A percentile compares a stretch with the other conserved stretches of the same genome.
These are phyloP conservation scores for Tylochromis polylepis DNA, from an alignment of 2,113 vertebrate species.

Conservation along the genomic window DNA sequence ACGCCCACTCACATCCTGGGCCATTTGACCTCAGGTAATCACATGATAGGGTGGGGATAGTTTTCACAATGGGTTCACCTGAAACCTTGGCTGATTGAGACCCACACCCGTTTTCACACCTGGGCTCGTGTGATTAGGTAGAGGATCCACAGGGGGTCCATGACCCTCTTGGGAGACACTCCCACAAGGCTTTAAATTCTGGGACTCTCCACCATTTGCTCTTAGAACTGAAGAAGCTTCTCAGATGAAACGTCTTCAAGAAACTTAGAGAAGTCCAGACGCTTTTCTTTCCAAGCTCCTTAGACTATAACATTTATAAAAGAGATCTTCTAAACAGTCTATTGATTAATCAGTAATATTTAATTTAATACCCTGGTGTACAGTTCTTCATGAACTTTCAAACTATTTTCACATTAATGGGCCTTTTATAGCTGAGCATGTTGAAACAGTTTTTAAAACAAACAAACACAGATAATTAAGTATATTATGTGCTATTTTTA, in stretches of 20 bases:
- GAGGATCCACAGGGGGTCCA: neutral
- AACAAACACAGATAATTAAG: accelerated
- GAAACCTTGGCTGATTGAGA: neutral
- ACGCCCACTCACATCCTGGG: accelerated
- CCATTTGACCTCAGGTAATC: neutral
- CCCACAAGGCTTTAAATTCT: neutral
- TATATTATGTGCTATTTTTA: neutral
- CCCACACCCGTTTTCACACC: neutral
- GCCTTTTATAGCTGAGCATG: neutral
- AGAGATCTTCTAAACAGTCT: neutral
- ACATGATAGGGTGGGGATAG: neutral
- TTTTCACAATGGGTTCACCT: neutral
- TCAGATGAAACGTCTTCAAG: neutral
- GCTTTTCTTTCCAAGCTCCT: neutral
- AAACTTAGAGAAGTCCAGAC: neutral
- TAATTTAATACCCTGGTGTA: no score
- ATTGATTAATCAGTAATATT: neutral
- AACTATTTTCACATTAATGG: neutral
- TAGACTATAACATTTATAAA: neutral
- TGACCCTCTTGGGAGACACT: neutral
- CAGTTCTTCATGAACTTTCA: neutral
- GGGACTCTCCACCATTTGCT: neutral
- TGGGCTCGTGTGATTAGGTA: neutral
- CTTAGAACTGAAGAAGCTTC: neutral
- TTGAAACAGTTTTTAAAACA: neutral